Conservation (phyloP, 2,797 vertebrate genomes). For the Hoplostethus mediterraneus region DNA sequence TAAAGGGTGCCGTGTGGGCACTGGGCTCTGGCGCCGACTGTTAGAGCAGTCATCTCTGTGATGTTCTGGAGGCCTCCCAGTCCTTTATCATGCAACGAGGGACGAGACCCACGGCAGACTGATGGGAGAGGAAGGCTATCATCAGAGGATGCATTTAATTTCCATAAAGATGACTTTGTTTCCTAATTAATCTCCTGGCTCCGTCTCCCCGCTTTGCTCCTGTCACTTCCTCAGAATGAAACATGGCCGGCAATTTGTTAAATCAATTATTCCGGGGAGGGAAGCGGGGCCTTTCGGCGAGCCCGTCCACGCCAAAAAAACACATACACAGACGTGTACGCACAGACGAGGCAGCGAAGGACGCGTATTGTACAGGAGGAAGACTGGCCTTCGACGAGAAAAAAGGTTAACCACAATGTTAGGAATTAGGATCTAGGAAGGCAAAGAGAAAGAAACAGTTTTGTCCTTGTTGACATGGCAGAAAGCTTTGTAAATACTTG, state of each 20-base stretch:
- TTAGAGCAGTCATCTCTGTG: constrained; percentile 54
- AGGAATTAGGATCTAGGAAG: constrained; percentile 53
- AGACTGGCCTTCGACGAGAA: constrained; percentile 32
- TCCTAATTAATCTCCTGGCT: constrained; percentile 85
- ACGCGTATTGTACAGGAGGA: constrained; percentile 32
- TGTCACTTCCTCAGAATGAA: constrained; percentile 84
- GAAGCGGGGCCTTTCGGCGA: constrained; percentile 59
- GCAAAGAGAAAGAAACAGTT: constrained; percentile 52
- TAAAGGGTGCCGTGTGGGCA: constrained; percentile 57
- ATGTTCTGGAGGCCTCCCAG: constrained; percentile 69
- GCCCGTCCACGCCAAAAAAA: constrained; percentile 18
- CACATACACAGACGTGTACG: constrained; percentile 8
- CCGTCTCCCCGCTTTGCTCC: constrained; percentile 76
- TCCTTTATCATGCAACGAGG: constrained; percentile 65
- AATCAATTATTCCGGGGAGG: constrained; percentile 84
- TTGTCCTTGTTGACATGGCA: constrained; percentile 80
- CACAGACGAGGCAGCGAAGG: constrained; percentile 44
- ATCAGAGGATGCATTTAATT: constrained; percentile 83
- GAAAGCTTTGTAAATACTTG: constrained; percentile 80
- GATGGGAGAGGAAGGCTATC: constrained; percentile 72
- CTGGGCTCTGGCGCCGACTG: constrained; percentile 32
- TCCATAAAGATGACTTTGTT: constrained; percentile 85
- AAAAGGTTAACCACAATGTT: constrained; percentile 35
- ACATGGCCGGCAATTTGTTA: constrained; percentile 85
- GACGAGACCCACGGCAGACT: constrained; percentile 62